Percentiles rank a stretch among this genome's conserved stretches.
Evolutionary conservation across 1,140 invertebrate species (phyloP).

Genomic region (Hermatobates lingyangjiaoensis): DNA sequence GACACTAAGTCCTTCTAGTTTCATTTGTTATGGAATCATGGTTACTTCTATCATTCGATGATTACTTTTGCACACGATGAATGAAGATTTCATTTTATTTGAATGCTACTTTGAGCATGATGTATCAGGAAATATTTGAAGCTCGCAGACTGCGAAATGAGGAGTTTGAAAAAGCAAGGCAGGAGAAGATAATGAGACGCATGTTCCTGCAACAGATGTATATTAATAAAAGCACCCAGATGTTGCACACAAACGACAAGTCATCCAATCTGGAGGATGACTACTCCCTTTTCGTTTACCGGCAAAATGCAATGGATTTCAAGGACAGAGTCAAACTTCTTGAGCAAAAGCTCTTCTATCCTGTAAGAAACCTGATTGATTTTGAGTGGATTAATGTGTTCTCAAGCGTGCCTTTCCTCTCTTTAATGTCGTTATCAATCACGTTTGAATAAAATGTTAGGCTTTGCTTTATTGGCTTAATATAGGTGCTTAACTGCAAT

Average conservation of each 20-base stretch:
- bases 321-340: conserved; percentile 56
- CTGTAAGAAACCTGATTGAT: conserved; percentile 44
- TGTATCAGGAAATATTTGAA: conserved; percentile 1
- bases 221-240: conserved; percentile 57
- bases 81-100: too few relatives aligned
- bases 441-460: too few relatives aligned
- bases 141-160: conserved; percentile 33
- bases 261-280: conserved; percentile 36
- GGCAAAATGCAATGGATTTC: conserved; percentile 51
- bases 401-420: too few relatives aligned
- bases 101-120: too few relatives aligned
- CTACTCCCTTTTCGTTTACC: conserved; percentile 51
- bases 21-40: too few relatives aligned
- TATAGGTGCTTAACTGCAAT: too few relatives aligned
- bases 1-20: too few relatives aligned
- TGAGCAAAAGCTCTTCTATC: conserved; percentile 51
- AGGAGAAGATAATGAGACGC: conserved; percentile 39
- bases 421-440: too few relatives aligned
- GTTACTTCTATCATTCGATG: too few relatives aligned
- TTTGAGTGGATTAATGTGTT: too few relatives aligned
- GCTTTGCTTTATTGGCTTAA: too few relatives aligned
- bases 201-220: conserved; percentile 44
- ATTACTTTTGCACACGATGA: too few relatives aligned
- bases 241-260: conserved; percentile 45
- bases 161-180: conserved; percentile 45